These are phyloP conservation scores for Notocelia uddmanniana DNA, from an alignment of 2,888 invertebrate genomes.

Conservation along the genomic window DNA sequence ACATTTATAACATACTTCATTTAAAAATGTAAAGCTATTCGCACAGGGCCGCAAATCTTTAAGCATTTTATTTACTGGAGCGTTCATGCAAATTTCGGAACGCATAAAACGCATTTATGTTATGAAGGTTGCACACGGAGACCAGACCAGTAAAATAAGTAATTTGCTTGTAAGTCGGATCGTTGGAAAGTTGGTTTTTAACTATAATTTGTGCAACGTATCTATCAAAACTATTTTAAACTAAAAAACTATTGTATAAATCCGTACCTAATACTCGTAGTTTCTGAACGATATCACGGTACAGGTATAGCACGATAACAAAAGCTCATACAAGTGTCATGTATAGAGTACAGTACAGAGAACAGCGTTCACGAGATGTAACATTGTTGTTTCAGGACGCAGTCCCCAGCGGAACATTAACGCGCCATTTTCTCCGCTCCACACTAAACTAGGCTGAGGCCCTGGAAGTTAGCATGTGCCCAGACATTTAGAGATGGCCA, in stretches of 20 bases:
- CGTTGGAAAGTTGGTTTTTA: not conserved
- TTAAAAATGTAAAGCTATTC: not conserved
- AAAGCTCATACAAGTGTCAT: conserved; percentile 17
- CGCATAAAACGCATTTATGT: conserved; percentile 16
- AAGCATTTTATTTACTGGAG: conserved; percentile 21
- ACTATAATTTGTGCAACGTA: not conserved
- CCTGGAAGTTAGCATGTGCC: conserved; percentile 32
- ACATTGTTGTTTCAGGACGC: conserved; percentile 56
- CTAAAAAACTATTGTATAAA: too few species aligned
- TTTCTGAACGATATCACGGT: not conserved
- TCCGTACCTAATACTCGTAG: not conserved
- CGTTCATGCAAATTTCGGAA: conserved; percentile 19
- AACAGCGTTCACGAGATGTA: conserved; percentile 48
- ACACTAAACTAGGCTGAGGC: conserved; percentile 1
- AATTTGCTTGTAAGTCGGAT: not conserved
- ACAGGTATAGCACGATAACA: not conserved
- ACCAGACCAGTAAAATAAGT: not conserved
- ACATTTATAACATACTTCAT: not conserved
- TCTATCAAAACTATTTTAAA: not conserved
- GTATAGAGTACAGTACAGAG: conserved; percentile 24
- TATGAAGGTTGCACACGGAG: not conserved
- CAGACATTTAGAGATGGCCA: conserved; percentile 36
- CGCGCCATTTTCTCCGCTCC: conserved; percentile 48
- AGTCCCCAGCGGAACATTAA: conserved; percentile 60
- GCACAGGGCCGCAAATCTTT: conserved; percentile 10